A percentile compares a stretch with the other conserved stretches of the same genome.
Evolutionary conservation across 1,140 invertebrate genomes (phyloP).

Genomic region (Heliconius hewitsoni): DNA sequence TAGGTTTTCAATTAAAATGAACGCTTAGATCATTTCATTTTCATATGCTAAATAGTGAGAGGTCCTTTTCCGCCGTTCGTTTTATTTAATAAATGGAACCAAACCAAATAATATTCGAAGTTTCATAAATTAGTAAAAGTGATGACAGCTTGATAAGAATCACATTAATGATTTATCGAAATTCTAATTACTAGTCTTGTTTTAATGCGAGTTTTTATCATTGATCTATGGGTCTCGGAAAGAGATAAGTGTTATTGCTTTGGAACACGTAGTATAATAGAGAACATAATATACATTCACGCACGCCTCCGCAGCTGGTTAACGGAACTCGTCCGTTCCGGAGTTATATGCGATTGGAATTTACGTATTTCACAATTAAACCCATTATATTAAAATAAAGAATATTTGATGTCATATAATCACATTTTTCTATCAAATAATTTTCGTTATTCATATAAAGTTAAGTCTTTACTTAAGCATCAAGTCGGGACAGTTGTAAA

Average conservation of each 20-base stretch:
- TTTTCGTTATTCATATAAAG: not conserved
- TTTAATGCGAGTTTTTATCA: constrained; percentile 70
- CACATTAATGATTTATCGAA: constrained; percentile 62
- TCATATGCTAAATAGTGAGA: not conserved
- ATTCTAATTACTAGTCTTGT: constrained; percentile 66
- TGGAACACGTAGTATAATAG: constrained; percentile 66
- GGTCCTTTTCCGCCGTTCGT: not conserved
- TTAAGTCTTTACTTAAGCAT: not conserved
- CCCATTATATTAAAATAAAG: not conserved
- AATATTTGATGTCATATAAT: not conserved
- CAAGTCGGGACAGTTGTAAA: not conserved
- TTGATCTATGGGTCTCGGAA: constrained; percentile 52
- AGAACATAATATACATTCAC: constrained; percentile 74
- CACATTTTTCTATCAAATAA: not conserved
- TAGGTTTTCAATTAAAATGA: not conserved
- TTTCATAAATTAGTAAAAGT: constrained; percentile 31
- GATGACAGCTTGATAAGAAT: constrained; percentile 38
- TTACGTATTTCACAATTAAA: constrained; percentile 2
- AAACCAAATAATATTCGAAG: constrained; percentile 21
- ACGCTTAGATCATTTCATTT: not conserved
- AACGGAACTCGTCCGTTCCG: constrained; percentile 55
- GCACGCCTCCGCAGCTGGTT: constrained; percentile 60
- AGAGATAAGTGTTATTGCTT: constrained; percentile 62
- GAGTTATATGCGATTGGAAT: constrained; percentile 48
- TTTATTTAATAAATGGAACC: constrained; percentile 7